Evolutionary conservation across 2,113 vertebrate genomes (phyloP), one percentile per base, ranked within the genome.

Genomic region (Scartelaos histophorus): DNA sequence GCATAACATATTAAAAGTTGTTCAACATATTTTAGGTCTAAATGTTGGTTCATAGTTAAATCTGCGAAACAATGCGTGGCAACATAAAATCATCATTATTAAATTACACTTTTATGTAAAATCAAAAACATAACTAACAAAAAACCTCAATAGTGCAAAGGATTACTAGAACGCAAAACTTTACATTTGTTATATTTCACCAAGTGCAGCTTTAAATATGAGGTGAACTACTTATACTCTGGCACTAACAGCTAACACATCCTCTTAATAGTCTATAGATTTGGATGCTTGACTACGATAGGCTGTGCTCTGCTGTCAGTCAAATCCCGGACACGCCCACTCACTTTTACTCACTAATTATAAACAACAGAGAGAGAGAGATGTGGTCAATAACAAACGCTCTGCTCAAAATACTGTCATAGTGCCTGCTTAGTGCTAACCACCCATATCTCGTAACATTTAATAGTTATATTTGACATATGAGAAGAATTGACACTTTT

Each of bases 291-390:
- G 13, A 25, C 76, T 72, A 87, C n/a, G 0, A 68, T 43, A 19
- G 3, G 68, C 80, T 67, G 74, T 70, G 83, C 67, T 51, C 75
- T 81, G 82, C 68, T 58, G 57, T 76, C 83, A 60, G 75, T 71
- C 21, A 24, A 54, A 78, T 54, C 51, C 80, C 81, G 85, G 76
- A 90, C 56, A 58, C 13, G 22, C 83, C 15, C 66, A 3, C 73
- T 57, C 66, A 61, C 34, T 22, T 11, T 47, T 13, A 13, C 25
- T 49, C 12, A 19, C 10, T n/a, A 74, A 75, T 64, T 13, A 0
- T 29, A 35, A n/a, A 3, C 34, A 64, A 66, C 75, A 79, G 75
- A 86, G 82, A 87, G 84, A 87, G 82, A 87, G 84, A 87, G 84
- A 87, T 43, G 19, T 71, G 75, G 34, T 79, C 76, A 71, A 78